Evolutionary conservation across 2,888 invertebrate species (phyloP).

Genomic region (Anodontia alba): DNA sequence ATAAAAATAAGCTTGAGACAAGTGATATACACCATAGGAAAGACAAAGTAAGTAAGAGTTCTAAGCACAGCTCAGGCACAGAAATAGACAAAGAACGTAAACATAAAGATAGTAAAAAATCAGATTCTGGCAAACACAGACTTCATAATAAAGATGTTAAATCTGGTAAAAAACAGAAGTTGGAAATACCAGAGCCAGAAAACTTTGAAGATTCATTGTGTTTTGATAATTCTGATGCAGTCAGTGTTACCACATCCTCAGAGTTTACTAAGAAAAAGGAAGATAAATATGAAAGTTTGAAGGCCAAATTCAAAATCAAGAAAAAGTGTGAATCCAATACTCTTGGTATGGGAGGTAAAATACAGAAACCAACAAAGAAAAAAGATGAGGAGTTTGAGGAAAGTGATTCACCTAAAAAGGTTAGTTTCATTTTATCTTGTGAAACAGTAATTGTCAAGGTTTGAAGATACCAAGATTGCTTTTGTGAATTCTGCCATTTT

Average conservation of each 20-base stretch:
- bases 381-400: constrained; percentile 36
- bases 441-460: background rate
- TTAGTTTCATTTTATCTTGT: constrained; percentile 39
- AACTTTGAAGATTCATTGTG: constrained; percentile 57
- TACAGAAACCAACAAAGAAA: constrained; percentile 34
- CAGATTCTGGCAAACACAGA: background rate
- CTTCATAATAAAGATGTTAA: constrained; percentile 15
- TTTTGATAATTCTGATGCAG: constrained; percentile 64
- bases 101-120: constrained; percentile 11
- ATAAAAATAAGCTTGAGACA: background rate
- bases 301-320: constrained; percentile 67
- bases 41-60: constrained; percentile 4
- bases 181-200: background rate
- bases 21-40: constrained; percentile 19
- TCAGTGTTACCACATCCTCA: background rate
- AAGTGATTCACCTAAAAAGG: constrained; percentile 58
- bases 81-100: background rate
- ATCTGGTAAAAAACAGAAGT: constrained; percentile 13
- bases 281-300: constrained; percentile 61
- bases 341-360: constrained; percentile 46
- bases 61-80: background rate
- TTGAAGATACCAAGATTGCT: too few species aligned
- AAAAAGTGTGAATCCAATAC: constrained; percentile 60
- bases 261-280: constrained; percentile 30
- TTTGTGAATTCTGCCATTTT: too few species aligned